Evolutionary conservation across 2,113 vertebrate genomes (phyloP).

Genomic region (Solenodon paradoxus): DNA sequence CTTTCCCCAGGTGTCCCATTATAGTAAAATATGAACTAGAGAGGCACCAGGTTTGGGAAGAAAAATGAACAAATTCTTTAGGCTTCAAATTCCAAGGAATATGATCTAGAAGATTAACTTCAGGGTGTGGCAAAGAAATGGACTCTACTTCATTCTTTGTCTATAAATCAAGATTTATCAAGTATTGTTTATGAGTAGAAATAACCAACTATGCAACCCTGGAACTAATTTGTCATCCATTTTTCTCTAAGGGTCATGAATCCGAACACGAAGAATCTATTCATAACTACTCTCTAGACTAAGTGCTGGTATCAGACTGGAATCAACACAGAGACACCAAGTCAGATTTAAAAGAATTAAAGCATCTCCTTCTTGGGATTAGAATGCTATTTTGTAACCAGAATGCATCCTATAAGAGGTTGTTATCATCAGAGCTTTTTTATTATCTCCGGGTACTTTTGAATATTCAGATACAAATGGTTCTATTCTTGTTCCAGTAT

Average conservation of each 20-base stretch:
- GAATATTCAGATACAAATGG: constrained; percentile 58
- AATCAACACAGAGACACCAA: not conserved
- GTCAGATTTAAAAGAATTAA: not conserved
- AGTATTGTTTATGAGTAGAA: not conserved
- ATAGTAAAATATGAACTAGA: not conserved
- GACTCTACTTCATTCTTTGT: not conserved
- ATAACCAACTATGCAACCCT: not conserved
- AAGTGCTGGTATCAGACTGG: not conserved
- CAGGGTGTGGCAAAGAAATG: not conserved
- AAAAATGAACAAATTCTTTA: constrained; percentile 27
- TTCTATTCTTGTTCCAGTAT: constrained; percentile 34
- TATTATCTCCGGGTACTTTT: constrained; percentile 38
- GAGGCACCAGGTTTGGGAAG: not conserved
- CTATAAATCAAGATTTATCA: not conserved
- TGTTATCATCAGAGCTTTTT: not conserved
- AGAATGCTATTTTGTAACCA: not conserved
- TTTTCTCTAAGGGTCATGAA: not conserved
- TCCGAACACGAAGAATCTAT: not conserved
- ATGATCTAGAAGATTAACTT: not conserved
- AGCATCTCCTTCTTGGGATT: not conserved
- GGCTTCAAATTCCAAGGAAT: not conserved
- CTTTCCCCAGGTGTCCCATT: not conserved
- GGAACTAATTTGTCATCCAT: not conserved
- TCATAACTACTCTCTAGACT: not conserved
- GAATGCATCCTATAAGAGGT: not conserved